Evolutionary conservation across 2,888 invertebrate species (phyloP).

Genomic region (Dicroscelio sp.): DNA sequence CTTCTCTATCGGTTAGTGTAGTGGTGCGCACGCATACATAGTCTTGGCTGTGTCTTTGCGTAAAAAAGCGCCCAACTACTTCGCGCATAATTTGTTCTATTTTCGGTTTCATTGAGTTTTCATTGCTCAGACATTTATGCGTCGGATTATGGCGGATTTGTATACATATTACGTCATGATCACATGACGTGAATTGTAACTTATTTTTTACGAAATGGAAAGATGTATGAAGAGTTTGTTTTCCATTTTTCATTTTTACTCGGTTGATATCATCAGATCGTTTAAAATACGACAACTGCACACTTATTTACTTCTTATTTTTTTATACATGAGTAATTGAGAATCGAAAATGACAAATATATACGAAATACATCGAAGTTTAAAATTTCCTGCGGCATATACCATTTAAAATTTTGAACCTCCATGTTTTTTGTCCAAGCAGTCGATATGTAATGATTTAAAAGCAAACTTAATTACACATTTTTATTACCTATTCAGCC

Average conservation of each 20-base stretch:
- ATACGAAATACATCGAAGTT: too few species aligned
- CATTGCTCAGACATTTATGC: constrained; percentile 3
- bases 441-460: too few species aligned
- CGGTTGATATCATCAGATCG: background rate
- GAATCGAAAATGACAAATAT: too few species aligned
- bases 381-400: too few species aligned
- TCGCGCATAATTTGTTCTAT: constrained; percentile 54
- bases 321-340: too few species aligned
- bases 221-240: too few species aligned
- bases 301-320: too few species aligned
- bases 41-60: constrained; percentile 37
- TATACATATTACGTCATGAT: constrained; percentile 45
- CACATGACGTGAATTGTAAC: background rate
- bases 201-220: background rate
- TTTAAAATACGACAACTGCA: too few species aligned
- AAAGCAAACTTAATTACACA: too few species aligned
- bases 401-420: too few species aligned
- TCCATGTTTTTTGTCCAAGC: too few species aligned
- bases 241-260: background rate
- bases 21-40: constrained; percentile 7
- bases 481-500: too few species aligned
- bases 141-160: constrained; percentile 48
- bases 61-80: constrained; percentile 36
- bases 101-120: constrained; percentile 57
- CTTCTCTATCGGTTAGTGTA: constrained; percentile 34